phyloP scores from a whole-genome alignment of 2,888 invertebrate genomes.

The Teinopalpus imperialis region DNA sequence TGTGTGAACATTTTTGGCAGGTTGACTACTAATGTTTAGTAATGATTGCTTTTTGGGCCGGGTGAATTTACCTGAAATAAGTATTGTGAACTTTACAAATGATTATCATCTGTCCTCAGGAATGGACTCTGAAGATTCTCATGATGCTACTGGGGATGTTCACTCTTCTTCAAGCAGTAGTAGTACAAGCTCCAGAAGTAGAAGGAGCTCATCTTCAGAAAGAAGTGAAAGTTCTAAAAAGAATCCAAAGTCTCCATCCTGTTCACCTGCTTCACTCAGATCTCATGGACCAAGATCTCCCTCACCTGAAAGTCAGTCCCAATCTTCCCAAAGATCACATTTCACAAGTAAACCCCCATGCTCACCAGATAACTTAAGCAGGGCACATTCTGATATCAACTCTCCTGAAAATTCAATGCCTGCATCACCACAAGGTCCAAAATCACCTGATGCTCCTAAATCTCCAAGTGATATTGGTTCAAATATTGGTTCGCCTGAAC shows the following conservation, averaged over 20 bases:
- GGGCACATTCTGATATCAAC: constrained; percentile 71
- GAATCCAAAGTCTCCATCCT: constrained; percentile 57
- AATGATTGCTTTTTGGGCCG: constrained; percentile 39
- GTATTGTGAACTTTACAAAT: constrained; percentile 36
- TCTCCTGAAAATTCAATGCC: constrained; percentile 72
- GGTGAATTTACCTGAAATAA: constrained; percentile 27
- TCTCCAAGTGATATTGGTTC: constrained; percentile 58
- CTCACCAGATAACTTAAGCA: constrained; percentile 68
- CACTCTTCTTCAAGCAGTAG: constrained; percentile 74
- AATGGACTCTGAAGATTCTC: constrained; percentile 84
- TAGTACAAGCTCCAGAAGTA: constrained; percentile 71
- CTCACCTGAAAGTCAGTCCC: constrained; percentile 39
- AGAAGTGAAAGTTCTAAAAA: constrained; percentile 65
- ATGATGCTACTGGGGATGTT: constrained; percentile 70
- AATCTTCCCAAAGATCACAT: constrained; percentile 40
- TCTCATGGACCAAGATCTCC: constrained; percentile 52
- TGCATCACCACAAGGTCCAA: constrained; percentile 59
- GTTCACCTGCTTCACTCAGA: constrained; percentile 41
- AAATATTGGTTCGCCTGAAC: constrained; percentile 46
- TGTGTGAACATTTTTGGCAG: constrained; percentile 26
- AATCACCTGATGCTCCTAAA: constrained; percentile 73
- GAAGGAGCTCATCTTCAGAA: constrained; percentile 67
- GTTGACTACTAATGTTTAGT: constrained; percentile 19
- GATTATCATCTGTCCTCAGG: constrained; percentile 57
- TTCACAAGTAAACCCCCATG: constrained; percentile 41